A percentile compares a stretch with the other conserved stretches of the same genome.
Conservation (phyloP, 2,797 vertebrate genomes). For the Discoglossus pictus region DNA sequence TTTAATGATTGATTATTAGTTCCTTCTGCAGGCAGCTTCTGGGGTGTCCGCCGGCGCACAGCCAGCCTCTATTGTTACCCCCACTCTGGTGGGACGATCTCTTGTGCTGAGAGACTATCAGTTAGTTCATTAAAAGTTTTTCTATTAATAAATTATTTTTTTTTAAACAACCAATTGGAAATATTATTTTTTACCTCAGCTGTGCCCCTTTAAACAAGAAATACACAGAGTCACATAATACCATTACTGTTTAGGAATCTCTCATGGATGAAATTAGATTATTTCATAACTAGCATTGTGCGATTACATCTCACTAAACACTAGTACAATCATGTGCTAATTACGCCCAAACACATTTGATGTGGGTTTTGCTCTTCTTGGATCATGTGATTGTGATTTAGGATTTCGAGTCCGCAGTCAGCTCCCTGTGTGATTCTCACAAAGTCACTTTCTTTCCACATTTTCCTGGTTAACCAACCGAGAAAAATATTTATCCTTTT, state of each 20-base stretch:
- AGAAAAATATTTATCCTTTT: slow-evolving; percentile 31
- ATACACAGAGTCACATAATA: neutral
- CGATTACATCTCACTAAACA: slow-evolving; percentile 34
- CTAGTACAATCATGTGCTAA: slow-evolving; percentile 21
- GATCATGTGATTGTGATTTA: slow-evolving; percentile 43
- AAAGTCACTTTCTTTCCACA: slow-evolving; percentile 23
- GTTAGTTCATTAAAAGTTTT: too few species aligned
- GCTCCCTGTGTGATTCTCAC: slow-evolving; percentile 23
- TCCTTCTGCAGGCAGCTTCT: too few species aligned
- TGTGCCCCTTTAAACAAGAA: too few species aligned
- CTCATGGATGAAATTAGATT: slow-evolving; percentile 41
- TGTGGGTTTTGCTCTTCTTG: neutral
- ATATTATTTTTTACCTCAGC: too few species aligned
- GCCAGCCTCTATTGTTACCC: too few species aligned
- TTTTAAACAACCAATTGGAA: too few species aligned
- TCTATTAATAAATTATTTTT: too few species aligned
- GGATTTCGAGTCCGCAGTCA: slow-evolving; percentile 12
- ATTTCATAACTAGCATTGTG: slow-evolving; percentile 20
- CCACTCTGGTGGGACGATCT: too few species aligned
- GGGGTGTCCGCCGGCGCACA: too few species aligned
- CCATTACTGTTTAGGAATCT: neutral
- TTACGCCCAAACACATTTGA: neutral
- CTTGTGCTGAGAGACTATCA: too few species aligned
- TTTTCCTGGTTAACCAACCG: slow-evolving; percentile 27
- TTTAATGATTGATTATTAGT: too few species aligned